Evolutionary conservation across 2,113 vertebrate genomes (phyloP).

Genomic region (Catagonus wagneri): DNA sequence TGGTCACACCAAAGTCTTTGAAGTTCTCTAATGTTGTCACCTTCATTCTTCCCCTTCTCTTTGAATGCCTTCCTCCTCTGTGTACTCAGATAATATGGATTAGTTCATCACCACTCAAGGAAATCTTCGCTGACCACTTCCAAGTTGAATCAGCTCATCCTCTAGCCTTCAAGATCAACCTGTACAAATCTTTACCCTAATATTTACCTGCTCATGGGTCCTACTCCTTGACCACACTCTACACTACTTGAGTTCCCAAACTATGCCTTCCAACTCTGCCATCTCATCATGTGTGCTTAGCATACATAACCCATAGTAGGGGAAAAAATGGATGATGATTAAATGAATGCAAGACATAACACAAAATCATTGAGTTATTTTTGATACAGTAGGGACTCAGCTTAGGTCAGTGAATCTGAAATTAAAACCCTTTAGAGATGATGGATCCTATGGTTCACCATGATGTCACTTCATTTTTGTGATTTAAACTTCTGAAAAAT

Average conservation of each 20-base stretch:
- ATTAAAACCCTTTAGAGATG: not conserved
- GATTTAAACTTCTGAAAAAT: conserved; percentile 43
- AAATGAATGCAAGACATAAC: not conserved
- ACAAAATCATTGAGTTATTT: not conserved
- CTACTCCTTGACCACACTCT: not conserved
- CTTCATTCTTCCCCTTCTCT: not conserved
- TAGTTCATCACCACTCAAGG: not conserved
- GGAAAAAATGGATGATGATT: not conserved
- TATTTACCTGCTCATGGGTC: not conserved
- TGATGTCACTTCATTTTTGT: conserved; percentile 15
- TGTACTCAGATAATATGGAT: not conserved
- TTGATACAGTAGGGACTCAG: not conserved
- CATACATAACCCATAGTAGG: not conserved
- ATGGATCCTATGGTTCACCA: not conserved
- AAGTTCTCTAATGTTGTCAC: not conserved
- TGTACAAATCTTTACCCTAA: not conserved
- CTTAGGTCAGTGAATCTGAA: conserved; percentile 5
- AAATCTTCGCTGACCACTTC: not conserved
- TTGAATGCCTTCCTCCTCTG: not conserved
- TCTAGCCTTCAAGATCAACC: not conserved
- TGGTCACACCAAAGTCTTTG: not conserved
- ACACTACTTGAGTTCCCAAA: not conserved
- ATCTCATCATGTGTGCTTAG: not conserved
- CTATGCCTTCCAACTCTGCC: not conserved
- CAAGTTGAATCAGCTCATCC: not conserved